Percentiles rank a stretch among this genome's conserved stretches.
These are phyloP conservation scores for Exocentrus adspersus DNA, from an alignment of 2,888 invertebrate genomes.

Conservation along the genomic window DNA sequence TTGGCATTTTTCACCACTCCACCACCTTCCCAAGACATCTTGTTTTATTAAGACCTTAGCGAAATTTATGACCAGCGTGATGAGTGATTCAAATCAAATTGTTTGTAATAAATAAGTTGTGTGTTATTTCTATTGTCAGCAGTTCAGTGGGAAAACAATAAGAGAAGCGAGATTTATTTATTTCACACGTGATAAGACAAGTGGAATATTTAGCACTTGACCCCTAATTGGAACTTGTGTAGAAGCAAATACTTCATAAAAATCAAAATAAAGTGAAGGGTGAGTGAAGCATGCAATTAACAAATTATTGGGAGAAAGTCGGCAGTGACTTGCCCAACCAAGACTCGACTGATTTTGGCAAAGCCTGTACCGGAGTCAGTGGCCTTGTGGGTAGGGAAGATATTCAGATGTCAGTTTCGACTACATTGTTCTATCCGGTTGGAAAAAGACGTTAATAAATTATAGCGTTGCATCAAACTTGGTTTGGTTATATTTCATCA, in stretches of 20 bases:
- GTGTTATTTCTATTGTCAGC: background rate
- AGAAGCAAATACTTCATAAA: no score
- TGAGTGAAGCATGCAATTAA: no score
- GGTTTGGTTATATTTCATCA: slow-evolving; percentile 51
- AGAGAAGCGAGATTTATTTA: no score
- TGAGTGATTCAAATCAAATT: background rate
- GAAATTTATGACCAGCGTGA: background rate
- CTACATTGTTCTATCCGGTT: slow-evolving; percentile 41
- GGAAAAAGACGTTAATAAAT: slow-evolving; percentile 49
- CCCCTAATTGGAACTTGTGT: no score
- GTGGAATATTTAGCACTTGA: no score
- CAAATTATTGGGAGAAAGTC: no score
- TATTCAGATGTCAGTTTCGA: no score
- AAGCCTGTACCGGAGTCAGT: slow-evolving; percentile 19
- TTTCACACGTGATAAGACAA: no score
- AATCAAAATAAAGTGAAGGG: no score
- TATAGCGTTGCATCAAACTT: slow-evolving; percentile 51
- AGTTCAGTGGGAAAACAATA: background rate
- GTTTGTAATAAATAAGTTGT: background rate
- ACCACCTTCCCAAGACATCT: slow-evolving; percentile 18
- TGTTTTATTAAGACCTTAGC: background rate
- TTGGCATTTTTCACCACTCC: slow-evolving; percentile 33
- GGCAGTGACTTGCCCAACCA: no score
- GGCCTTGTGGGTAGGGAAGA: slow-evolving; percentile 19
- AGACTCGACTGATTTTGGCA: no score